phyloP scores from a whole-genome alignment of 2,113 vertebrate species.

The Protobothrops mucrosquamatus region DNA sequence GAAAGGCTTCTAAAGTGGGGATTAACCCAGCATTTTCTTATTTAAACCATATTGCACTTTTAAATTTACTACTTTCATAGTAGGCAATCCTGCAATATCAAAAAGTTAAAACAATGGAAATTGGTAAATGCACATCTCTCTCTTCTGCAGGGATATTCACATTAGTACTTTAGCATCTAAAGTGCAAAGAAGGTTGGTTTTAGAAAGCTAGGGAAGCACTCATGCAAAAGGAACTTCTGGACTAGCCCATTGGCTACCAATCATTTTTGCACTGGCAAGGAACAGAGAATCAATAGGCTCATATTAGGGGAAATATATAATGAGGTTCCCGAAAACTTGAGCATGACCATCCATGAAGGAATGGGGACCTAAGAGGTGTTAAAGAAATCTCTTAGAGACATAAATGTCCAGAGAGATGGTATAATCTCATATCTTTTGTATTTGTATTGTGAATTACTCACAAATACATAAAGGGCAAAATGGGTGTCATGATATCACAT shows the following conservation, averaged over 20 bases:
- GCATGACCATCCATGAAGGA: not conserved
- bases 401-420: not conserved
- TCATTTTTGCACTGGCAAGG: not conserved
- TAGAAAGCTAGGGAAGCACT: not conserved
- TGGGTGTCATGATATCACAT: not conserved
- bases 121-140: not conserved
- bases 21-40: not conserved
- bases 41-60: not conserved
- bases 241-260: not conserved
- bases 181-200: not conserved
- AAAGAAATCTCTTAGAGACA: not conserved
- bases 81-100: not conserved
- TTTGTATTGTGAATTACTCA: not conserved
- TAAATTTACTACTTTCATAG: not conserved
- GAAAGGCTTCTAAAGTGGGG: not conserved
- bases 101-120: not conserved
- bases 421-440: not conserved
- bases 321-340: not conserved
- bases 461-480: not conserved
- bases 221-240: not conserved
- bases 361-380: not conserved
- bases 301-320: not conserved
- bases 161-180: not conserved
- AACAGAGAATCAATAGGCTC: not conserved
- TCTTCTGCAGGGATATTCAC: not conserved